These are phyloP conservation scores for Stegodyphus mimosarum DNA, from an alignment of 1,140 invertebrate species.

Conservation along the genomic window DNA sequence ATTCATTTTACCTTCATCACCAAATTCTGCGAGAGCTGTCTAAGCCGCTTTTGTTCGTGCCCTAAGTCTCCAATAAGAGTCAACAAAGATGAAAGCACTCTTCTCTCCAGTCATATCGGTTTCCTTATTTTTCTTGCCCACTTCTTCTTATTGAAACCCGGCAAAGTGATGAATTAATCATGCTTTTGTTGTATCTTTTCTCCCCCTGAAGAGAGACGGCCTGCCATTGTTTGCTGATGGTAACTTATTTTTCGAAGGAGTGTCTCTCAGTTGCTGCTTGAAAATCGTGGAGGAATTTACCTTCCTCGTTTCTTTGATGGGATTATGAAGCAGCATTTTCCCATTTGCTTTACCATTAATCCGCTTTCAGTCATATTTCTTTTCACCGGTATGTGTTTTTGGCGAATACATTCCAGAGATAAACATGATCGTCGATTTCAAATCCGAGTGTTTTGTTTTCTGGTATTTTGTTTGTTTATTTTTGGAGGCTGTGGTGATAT, in stretches of 20 bases:
- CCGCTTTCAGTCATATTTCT: no score
- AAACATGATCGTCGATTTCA: no score
- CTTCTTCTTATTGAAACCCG: constrained; percentile 50
- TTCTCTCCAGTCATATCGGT: no score
- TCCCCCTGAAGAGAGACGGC: not conserved
- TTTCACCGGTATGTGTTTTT: no score
- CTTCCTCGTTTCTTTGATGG: constrained; percentile 33
- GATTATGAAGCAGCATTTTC: constrained; percentile 6
- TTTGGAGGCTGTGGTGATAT: no score
- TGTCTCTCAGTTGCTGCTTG: not conserved
- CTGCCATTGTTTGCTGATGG: constrained; percentile 38
- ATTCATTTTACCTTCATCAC: constrained; percentile 27
- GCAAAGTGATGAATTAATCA: constrained; percentile 48
- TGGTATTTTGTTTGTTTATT: no score
- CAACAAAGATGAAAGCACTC: constrained; percentile 25
- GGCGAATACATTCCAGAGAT: no score
- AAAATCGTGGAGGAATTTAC: constrained; percentile 17
- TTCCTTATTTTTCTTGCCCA: constrained; percentile 8
- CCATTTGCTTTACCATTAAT: not conserved
- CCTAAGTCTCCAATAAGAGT: constrained; percentile 22
- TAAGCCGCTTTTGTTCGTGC: constrained; percentile 38
- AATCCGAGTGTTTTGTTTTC: no score
- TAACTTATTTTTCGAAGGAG: constrained; percentile 24
- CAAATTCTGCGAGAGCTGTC: not conserved
- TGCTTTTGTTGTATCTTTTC: constrained; percentile 48